Evolutionary conservation across 2,113 vertebrate species (phyloP), one percentile per base, ranked within the genome.

Genomic region (Dipodomys stephensi): DNA sequence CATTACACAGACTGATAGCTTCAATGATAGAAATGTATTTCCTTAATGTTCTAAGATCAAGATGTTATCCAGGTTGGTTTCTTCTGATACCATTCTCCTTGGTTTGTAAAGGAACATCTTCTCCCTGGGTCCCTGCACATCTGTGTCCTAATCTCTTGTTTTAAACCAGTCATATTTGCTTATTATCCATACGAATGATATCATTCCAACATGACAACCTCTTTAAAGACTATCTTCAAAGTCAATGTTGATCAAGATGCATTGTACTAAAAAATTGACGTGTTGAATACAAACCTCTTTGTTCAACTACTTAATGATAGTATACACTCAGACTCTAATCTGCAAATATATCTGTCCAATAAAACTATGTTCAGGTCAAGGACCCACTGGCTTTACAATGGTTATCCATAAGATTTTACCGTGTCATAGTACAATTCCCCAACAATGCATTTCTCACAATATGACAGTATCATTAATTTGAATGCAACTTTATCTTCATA

Each of bases 311-410:
- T 49, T 49, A 9, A 49, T 49, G 49, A 49, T 49, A 49, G 12
- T 49, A 12, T 49, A 57, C 15, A 57, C 53, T 15, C 53, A 74
- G 44, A 22, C 4, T 18, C 23, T 32, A 6, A 39, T 53, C 32
- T 71, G 13, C 71, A 65, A 32, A 35, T 7, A 57, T 4, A 28
- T 23, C 11, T 67, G 53, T 39, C 15, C 32, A 19, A 32, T 39
- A 35, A 30, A 71, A 23, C 12, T 22, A 15, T 28, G 8, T 22
- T 53, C 73, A 39, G 4, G 44, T n/a, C 68, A 57, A 68, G 15
- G 20, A 39, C 7, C 0, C 1, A 57, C 25, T 23, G 20, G 0
- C 7, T 53, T 19, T 32, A 23, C 18, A 12, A 15, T 25, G 11
- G 11, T 39, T 22, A 6, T 25, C 46, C 27, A 13, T 72, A 28